Conservation (phyloP, 2,113 vertebrate species). For the Acrocephalus kingi region DNA sequence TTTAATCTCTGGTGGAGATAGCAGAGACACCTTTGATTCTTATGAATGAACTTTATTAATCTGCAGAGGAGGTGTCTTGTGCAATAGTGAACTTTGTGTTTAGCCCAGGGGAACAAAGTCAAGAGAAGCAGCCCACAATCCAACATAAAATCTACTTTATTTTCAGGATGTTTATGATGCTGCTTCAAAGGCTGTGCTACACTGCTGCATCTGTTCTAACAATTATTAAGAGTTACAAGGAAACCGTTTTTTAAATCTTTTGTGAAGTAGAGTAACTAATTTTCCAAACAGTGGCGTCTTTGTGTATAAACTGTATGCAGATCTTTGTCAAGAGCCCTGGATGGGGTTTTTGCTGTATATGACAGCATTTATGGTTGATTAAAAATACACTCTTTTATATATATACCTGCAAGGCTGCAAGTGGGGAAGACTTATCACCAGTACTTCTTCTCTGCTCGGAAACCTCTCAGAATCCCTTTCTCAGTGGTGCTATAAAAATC, state of each 20-base stretch:
- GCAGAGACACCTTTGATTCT: neutral
- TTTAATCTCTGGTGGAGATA: neutral
- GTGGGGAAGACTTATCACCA: accelerated
- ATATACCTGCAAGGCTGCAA: neutral
- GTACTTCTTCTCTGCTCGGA: neutral
- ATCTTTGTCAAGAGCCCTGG: neutral
- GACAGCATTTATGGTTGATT: neutral
- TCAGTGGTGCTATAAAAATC: neutral
- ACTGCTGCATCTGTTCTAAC: neutral
- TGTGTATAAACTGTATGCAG: neutral
- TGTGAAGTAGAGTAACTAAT: accelerated
- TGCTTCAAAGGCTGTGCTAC: neutral
- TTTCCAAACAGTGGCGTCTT: neutral
- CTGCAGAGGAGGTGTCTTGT: neutral
- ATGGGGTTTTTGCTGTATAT: neutral
- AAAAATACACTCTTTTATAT: accelerated
- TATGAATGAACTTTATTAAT: neutral
- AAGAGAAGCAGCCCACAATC: neutral
- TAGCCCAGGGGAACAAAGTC: neutral
- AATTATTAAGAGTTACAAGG: no score
- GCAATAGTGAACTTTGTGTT: neutral
- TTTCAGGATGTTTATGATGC: neutral
- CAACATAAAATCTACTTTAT: neutral
- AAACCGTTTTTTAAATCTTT: neutral
- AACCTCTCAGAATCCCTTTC: neutral